Base-by-base conservation (phyloP, 2,888 invertebrate genomes). In the Strigamia transsilvanica region DNA sequence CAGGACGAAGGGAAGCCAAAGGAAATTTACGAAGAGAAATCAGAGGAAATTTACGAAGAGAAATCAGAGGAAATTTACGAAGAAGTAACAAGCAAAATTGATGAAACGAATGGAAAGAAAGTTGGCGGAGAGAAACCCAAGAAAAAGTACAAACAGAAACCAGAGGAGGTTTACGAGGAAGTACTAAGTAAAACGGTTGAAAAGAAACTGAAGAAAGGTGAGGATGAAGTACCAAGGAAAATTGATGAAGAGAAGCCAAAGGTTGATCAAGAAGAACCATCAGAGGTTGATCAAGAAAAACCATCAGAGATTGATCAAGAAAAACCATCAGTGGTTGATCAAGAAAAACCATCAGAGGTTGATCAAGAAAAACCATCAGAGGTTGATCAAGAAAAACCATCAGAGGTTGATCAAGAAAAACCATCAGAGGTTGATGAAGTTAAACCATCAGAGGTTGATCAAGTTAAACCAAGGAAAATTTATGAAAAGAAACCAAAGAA, bases 21-120 rank as follows among this genome's bases (percentile, higher is more conserved):
- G 12, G 79, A 38, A n/a, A 34, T n/a, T n/a, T 7, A 6, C 9
- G 41, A 12, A 32, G 34, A 79, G 34, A 15, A 79, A 32, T 12
- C 23, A 38, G 3, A 27, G 4, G 34, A 34, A 23, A 15, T 32
- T 27, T 2, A 5, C 9, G 32, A 83, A 12, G 82, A 82, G 82
- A 82, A 83, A 56, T 38, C 27, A 56, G 82, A 79, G 80, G 41
- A 13, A 80, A 23, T 38, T 34, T 46, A 34, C n/a, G 32, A 80
- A 79, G 82, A 82, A 46, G 34, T 3, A 38, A 3, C 15, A 79
- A 38, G 4, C 3, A 34, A 73, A 73, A 9, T 13, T n/a, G 18
- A 6, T 73, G 21, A 34, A 34, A 7, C 3, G 61, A 56, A 56
- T 5, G 4, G 4, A 18, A 56, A 56, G 21, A 15, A 42, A 27